These are phyloP conservation scores for Cephus nigrinus DNA, from an alignment of 2,888 invertebrate genomes.

Conservation along the genomic window DNA sequence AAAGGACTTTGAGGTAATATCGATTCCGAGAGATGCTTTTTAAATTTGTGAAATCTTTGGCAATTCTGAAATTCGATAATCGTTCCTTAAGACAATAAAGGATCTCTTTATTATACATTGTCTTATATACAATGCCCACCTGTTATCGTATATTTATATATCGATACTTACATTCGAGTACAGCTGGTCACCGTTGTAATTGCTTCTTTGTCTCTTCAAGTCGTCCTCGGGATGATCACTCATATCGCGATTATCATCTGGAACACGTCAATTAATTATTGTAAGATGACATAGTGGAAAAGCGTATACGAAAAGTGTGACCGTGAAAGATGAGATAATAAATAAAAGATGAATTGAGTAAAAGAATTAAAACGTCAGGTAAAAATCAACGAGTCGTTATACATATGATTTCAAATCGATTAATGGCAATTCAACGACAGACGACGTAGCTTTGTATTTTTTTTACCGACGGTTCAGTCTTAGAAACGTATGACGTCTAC, in stretches of 20 bases:
- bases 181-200: conserved; percentile 90
- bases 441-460: not conserved
- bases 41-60: not conserved
- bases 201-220: conserved; percentile 86
- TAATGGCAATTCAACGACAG: not conserved
- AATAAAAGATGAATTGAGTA: conserved; percentile 50
- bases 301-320: not conserved
- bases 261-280: conserved; percentile 18
- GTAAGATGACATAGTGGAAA: not conserved
- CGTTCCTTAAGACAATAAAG: not conserved
- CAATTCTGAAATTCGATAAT: not conserved
- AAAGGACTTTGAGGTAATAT: not conserved
- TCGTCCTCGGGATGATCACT: conserved; percentile 91
- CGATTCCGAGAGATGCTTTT: not conserved
- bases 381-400: not conserved
- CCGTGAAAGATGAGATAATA: not conserved
- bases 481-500: not conserved
- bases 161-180: conserved; percentile 83
- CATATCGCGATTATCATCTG: conserved; percentile 90
- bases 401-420: not conserved
- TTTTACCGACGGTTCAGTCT: not conserved
- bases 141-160: not conserved
- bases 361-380: not conserved
- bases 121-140: not conserved
- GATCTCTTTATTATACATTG: not conserved